phyloP scores from a whole-genome alignment of 2,113 vertebrate genomes.

The Lepisosteus osseus region DNA sequence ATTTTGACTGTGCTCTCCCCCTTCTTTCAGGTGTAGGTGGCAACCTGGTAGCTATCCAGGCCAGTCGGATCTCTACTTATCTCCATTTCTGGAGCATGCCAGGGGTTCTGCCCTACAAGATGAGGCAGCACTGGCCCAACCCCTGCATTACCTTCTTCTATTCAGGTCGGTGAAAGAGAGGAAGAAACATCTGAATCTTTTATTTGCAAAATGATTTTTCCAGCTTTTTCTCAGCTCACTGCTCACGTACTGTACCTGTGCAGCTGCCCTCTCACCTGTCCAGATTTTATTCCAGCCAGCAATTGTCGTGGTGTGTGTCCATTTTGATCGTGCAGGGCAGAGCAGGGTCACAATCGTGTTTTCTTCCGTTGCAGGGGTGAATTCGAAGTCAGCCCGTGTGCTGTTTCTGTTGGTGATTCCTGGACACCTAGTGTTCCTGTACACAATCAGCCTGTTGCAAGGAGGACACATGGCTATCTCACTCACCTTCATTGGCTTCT shows the following conservation, averaged over 20 bases:
- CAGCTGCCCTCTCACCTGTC: no score
- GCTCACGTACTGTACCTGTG: no score
- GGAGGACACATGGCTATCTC: slow-evolving; percentile 68
- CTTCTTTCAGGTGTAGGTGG: slow-evolving; percentile 80
- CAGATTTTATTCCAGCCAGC: no score
- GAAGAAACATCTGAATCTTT: not conserved
- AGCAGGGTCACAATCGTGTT: slow-evolving; percentile 2
- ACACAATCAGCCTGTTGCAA: slow-evolving; percentile 78
- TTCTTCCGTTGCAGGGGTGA: slow-evolving; percentile 70
- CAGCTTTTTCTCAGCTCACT: no score
- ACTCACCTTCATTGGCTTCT: slow-evolving; percentile 73
- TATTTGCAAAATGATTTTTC: no score
- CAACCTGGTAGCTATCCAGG: slow-evolving; percentile 94
- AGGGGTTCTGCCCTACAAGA: slow-evolving; percentile 83
- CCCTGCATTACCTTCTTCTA: slow-evolving; percentile 82
- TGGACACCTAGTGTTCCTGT: slow-evolving; percentile 87
- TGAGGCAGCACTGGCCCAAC: slow-evolving; percentile 87
- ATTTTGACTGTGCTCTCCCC: not conserved
- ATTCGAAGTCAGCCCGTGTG: slow-evolving; percentile 84
- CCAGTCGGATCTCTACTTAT: slow-evolving; percentile 90
- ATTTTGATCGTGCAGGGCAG: no score
- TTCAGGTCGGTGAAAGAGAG: slow-evolving; percentile 69
- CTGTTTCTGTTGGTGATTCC: slow-evolving; percentile 85
- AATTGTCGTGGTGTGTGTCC: no score
- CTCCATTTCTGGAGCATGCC: slow-evolving; percentile 88